Evolutionary conservation across 2,888 invertebrate genomes (phyloP), one percentile per base, ranked within the genome.

Genomic region (Epiblema foenella): DNA sequence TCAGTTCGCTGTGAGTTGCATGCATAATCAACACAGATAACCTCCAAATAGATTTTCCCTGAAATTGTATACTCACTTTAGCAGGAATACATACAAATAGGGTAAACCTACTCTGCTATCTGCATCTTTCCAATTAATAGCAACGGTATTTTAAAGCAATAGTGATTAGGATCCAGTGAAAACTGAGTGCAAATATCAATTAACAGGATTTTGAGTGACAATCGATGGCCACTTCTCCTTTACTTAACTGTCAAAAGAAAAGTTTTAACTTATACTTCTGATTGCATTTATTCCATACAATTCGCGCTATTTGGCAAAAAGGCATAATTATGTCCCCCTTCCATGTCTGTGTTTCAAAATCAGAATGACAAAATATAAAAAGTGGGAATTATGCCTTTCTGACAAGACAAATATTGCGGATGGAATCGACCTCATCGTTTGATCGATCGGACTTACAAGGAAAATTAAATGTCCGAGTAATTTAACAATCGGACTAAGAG

Each of bases 21-120:
- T 63, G 52, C 63, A 52, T 63, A 63, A 63, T 51, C 37, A 20
- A 63, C n/a, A n/a, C n/a, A n/a, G n/a, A n/a, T n/a, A n/a, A 46
- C n/a, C 46, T 8, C n/a, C 1, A 46, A 46, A 46, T 46, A 46
- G n/a, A 46, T 46, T 46, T n/a, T n/a, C n/a, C n/a, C n/a, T 7
- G 42, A n/a, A n/a, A n/a, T 46, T 46, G 46, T 1, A 46, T 46
- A 46, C 46, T n/a, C n/a, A 8, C 46, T 46, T 46, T 46, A 46
- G n/a, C 46, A 8, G n/a, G 46, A 46, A 33, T 33, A 33, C 33
- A 33, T 8, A 33, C 33, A 33, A 24, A 24, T 24, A 24, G 24
- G 24, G 4, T 42, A 42, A 46, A 46, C 46, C 7, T n/a, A 46
- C 42, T 7, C 5, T n/a, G n/a, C n/a, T n/a, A n/a, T n/a, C n/a